Conservation (phyloP, 2,888 invertebrate species). For the Matsumyia berberina region DNA sequence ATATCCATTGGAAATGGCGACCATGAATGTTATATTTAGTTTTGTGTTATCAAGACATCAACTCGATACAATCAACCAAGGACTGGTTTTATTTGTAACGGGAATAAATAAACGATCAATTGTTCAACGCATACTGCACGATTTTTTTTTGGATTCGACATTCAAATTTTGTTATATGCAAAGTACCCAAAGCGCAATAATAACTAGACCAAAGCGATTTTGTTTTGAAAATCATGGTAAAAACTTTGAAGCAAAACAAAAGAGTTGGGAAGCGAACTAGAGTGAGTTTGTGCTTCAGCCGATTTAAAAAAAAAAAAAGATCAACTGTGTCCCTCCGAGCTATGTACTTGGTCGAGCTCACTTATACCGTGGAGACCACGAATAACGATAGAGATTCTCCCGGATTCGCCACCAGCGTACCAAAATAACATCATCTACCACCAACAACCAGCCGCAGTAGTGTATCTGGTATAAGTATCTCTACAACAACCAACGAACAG, state of each 20-base stretch:
- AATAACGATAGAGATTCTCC: conserved; percentile 52
- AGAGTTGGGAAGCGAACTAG: conserved; percentile 62
- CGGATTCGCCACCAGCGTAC: conserved; percentile 32
- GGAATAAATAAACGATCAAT: too few species aligned
- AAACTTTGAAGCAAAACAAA: conserved; percentile 40
- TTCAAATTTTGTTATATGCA: neutral
- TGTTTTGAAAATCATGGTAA: neutral
- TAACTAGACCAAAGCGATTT: neutral
- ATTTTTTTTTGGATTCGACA: neutral
- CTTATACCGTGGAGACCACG: conserved; percentile 24
- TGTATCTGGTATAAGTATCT: conserved; percentile 19
- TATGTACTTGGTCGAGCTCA: neutral
- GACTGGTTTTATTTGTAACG: too few species aligned
- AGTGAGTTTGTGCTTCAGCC: too few species aligned
- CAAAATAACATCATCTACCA: neutral
- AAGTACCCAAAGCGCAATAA: neutral
- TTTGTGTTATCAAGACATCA: neutral
- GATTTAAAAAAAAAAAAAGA: conserved; percentile 19
- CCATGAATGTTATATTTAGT: neutral
- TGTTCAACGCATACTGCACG: too few species aligned
- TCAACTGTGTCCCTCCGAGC: conserved; percentile 1
- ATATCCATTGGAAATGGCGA: neutral
- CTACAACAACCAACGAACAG: conserved; percentile 32
- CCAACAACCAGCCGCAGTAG: conserved; percentile 19
- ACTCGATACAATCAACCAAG: too few species aligned